Base-by-base conservation (phyloP, 2,888 invertebrate species). In the Diachrysia chrysitis region DNA sequence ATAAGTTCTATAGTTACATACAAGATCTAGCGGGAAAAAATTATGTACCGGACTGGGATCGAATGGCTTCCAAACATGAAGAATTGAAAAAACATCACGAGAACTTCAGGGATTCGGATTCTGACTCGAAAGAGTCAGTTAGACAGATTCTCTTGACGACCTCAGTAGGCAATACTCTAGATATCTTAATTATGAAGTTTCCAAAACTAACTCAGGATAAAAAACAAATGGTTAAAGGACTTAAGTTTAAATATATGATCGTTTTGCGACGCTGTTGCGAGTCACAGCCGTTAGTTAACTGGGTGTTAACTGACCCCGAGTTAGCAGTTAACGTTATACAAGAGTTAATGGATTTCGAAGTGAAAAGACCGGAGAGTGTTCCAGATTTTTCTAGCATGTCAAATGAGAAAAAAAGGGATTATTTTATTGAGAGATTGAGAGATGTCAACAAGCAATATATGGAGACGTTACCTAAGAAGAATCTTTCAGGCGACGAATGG, bases 241-340 rank as follows among this genome's bases (percentile, higher is more conserved):
- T 95, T 0, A 91, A 92, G 54, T 93, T 95, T 17, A 92, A 93
- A 79, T 95, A 94, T 66, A 88, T 91, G 63, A 93, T 93, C 46
- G 90, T 95, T 0, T 78, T 95, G 0, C 84, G 84, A 12, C 81
- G 93, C 0, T 95, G 93, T 55, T 85, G 89, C 0, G 93, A 95
- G 2, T 95, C 95, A 0, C 88, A 85, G 3, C 92, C 92, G 10
- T 66, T 95, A 0, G 85, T 87, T 0, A 83, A 82, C 0, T 95
- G 94, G 94, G 89, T 94, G 0, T 35, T 94, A 0, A 66, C 81
- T 0, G 90, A 95, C 21, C 95, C 95, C 0, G 93, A 92, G 48
- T 77, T 88, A 29, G 93, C 95, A 0, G 83, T 90, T 0, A 91
- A 90, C 17, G 91, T 92, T 0, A 93, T 95, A 69, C 87, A 90